These are phyloP conservation scores for Cyrtodaria siliqua DNA, from an alignment of 2,888 invertebrate species.

Conservation along the genomic window DNA sequence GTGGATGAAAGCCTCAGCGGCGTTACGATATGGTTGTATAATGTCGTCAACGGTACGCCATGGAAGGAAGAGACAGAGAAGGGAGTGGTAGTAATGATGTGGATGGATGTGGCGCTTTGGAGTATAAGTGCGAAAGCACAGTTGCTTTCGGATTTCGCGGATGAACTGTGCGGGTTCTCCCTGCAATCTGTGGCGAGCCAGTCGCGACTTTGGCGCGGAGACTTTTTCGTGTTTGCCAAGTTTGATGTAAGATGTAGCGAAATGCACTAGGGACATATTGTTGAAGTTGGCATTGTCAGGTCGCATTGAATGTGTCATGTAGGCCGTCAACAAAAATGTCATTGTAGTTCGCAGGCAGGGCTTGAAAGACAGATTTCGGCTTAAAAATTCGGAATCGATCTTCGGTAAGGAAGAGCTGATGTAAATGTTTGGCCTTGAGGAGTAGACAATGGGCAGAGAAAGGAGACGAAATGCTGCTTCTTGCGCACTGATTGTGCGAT, in stretches of 20 bases:
- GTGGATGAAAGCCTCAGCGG: neutral
- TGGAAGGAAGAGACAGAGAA: neutral
- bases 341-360: slow-evolving; percentile 1
- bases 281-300: slow-evolving; percentile 4
- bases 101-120: neutral
- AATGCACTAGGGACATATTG: slow-evolving; percentile 8
- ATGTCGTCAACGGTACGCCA: neutral
- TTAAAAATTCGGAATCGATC: slow-evolving; percentile 11
- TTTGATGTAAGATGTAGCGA: slow-evolving; percentile 19
- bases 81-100: neutral
- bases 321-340: slow-evolving; percentile 10
- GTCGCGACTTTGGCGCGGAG: neutral
- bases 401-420: neutral
- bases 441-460: slow-evolving; percentile 3
- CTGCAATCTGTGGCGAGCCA: neutral
- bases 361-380: slow-evolving; percentile 1
- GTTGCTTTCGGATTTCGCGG: neutral
- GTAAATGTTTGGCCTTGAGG: slow-evolving; percentile 13
- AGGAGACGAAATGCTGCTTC: slow-evolving; percentile 19
- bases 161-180: slow-evolving; percentile 16
- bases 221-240: slow-evolving; percentile 6
- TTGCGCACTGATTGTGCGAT: slow-evolving; percentile 13
- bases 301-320: slow-evolving; percentile 16
- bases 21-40: neutral
- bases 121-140: slow-evolving; percentile 5